Evolutionary conservation across 2,888 invertebrate genomes (phyloP).

Genomic region (Ariolimax columbianus): DNA sequence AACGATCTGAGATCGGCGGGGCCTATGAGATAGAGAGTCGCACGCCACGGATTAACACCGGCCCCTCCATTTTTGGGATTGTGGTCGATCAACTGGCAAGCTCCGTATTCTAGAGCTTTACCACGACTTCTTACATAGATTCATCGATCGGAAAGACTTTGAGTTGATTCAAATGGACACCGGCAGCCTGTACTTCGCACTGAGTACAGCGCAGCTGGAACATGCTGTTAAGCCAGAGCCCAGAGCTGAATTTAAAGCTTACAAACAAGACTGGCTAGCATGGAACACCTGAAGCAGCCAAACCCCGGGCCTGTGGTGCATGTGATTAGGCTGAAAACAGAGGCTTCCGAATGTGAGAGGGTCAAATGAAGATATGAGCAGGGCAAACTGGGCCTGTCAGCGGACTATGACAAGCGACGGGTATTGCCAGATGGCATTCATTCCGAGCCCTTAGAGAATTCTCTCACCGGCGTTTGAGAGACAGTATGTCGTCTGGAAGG

Average conservation of each 20-base stretch:
- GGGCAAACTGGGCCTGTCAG: neutral
- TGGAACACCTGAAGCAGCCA: neutral
- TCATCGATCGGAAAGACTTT: neutral
- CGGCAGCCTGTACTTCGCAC: slow-evolving; percentile 1
- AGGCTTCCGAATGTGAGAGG: neutral
- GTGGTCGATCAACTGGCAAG: slow-evolving; percentile 2
- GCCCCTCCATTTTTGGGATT: neutral
- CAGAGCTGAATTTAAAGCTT: neutral
- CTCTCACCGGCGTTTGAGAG: neutral
- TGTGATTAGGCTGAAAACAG: neutral
- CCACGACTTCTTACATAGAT: neutral
- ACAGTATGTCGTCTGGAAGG: neutral
- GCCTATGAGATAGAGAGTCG: neutral
- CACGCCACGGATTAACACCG: neutral
- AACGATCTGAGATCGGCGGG: neutral
- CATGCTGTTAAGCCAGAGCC: neutral
- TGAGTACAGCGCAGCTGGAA: neutral
- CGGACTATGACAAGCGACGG: slow-evolving; percentile 1
- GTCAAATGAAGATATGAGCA: neutral
- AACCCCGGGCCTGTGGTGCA: neutral
- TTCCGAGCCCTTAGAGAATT: neutral
- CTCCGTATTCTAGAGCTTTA: neutral
- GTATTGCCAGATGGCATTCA: neutral
- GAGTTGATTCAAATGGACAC: slow-evolving; percentile 15
- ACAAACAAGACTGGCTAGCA: neutral